phyloP scores from a whole-genome alignment of 1,140 invertebrate species.

The Brachionus calyciflorus region DNA sequence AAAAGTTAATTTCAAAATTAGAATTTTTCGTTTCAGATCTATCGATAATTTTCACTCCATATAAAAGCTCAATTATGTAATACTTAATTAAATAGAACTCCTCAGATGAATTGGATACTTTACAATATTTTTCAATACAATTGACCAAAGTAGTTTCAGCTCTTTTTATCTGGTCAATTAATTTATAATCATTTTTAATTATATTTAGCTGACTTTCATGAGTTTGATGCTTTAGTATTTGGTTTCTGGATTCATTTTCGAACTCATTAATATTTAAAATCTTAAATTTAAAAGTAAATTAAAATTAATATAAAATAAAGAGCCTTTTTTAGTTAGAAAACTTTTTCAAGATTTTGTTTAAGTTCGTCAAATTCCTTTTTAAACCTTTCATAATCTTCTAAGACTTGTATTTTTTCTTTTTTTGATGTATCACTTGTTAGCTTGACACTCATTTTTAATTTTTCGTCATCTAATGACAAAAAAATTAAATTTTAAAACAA shows the following conservation, averaged over 20 bases:
- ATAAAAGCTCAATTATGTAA: constrained; percentile 11
- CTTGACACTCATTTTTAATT: background rate
- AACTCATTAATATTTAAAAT: background rate
- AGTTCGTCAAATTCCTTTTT: background rate
- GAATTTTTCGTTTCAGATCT: background rate
- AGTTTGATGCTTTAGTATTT: constrained; percentile 25
- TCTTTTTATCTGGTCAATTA: constrained; percentile 19
- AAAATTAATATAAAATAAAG: background rate
- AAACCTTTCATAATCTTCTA: background rate
- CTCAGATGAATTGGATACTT: background rate
- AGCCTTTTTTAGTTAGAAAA: background rate
- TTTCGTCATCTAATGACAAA: constrained; percentile 7
- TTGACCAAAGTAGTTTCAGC: background rate
- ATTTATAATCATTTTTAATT: constrained; percentile 35
- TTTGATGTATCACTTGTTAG: background rate
- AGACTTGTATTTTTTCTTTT: background rate
- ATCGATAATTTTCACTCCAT: constrained; percentile 2
- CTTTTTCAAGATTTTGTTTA: background rate
- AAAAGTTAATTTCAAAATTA: background rate
- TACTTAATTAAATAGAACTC: background rate
- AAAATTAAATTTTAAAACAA: background rate
- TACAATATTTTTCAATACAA: constrained; percentile 10
- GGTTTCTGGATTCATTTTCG: background rate
- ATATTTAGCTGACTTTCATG: constrained; percentile 40
- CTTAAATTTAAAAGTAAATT: background rate